These are phyloP conservation scores for Phaedon cochleariae DNA, from an alignment of 2,888 invertebrate species.

Conservation along the genomic window DNA sequence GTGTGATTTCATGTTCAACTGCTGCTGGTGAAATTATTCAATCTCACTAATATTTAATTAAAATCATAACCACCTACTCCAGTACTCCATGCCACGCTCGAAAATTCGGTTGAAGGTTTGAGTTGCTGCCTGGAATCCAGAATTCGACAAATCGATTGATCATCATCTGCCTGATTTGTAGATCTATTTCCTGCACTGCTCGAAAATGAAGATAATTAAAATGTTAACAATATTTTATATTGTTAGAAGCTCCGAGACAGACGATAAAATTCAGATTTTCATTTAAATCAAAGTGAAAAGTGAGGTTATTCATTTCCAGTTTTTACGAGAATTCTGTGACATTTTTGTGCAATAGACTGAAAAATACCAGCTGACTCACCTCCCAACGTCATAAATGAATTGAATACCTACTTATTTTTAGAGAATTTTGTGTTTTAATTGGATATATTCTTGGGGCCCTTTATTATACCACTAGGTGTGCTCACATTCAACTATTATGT, in stretches of 20 bases:
- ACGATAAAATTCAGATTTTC: constrained; percentile 39
- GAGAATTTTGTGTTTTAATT: constrained; percentile 15
- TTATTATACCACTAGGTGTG: neutral
- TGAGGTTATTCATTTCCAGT: constrained; percentile 46
- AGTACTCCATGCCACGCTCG: constrained; percentile 37
- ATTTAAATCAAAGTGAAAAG: constrained; percentile 45
- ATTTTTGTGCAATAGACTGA: constrained; percentile 23
- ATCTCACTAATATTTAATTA: neutral
- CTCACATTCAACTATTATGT: constrained; percentile 50
- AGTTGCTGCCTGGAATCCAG: neutral
- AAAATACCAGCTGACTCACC: constrained; percentile 27
- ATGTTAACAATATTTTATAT: constrained; percentile 56
- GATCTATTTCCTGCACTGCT: constrained; percentile 19
- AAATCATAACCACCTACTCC: constrained; percentile 11
- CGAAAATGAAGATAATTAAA: constrained; percentile 60
- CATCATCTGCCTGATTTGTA: constrained; percentile 10
- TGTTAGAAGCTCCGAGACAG: constrained; percentile 62
- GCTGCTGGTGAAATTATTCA: neutral
- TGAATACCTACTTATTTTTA: constrained; percentile 14
- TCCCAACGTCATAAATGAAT: constrained; percentile 16
- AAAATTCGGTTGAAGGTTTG: constrained; percentile 36
- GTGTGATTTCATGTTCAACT: neutral
- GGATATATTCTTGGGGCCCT: constrained; percentile 18
- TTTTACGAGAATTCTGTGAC: constrained; percentile 44
- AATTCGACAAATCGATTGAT: neutral